Percentiles rank a stretch among this genome's conserved stretches.
phyloP scores from a whole-genome alignment of 1,140 invertebrate genomes.

The Epicauta chinensis region DNA sequence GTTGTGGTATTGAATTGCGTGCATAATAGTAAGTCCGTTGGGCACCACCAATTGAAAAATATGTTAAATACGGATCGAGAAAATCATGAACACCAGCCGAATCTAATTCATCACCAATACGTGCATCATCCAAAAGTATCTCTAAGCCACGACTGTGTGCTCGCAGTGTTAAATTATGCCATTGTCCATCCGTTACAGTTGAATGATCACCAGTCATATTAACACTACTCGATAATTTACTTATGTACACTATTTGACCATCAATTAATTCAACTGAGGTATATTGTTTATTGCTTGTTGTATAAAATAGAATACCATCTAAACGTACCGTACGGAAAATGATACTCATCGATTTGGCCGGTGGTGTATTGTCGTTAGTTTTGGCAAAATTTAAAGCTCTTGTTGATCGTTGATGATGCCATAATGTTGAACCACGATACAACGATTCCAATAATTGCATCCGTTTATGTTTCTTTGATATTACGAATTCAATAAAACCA shows the following conservation, averaged over 20 bases:
- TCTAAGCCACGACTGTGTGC: slow-evolving; percentile 62
- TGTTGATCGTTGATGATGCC: slow-evolving; percentile 42
- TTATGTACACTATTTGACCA: slow-evolving; percentile 68
- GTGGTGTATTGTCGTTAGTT: slow-evolving; percentile 32
- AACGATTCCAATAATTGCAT: slow-evolving; percentile 76
- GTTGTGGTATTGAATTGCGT: slow-evolving; percentile 46
- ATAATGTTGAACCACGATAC: slow-evolving; percentile 64
- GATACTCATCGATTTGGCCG: slow-evolving; percentile 69
- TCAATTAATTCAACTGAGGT: slow-evolving; percentile 70
- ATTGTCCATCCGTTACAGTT: slow-evolving; percentile 68
- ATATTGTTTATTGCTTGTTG: slow-evolving; percentile 81
- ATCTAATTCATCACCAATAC: slow-evolving; percentile 77
- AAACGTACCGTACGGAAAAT: slow-evolving; percentile 71
- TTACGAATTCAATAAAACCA: slow-evolving; percentile 70
- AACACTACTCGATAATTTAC: slow-evolving; percentile 65
- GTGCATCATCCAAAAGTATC: slow-evolving; percentile 61
- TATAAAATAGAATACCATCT: slow-evolving; percentile 73
- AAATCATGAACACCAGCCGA: slow-evolving; percentile 82
- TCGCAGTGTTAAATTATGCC: slow-evolving; percentile 77
- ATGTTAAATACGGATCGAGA: slow-evolving; percentile 80
- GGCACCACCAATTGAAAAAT: slow-evolving; percentile 69
- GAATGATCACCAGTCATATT: slow-evolving; percentile 67
- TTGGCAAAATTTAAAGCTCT: slow-evolving; percentile 32
- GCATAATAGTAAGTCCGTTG: slow-evolving; percentile 50
- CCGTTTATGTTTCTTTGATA: slow-evolving; percentile 76